Base-by-base conservation (phyloP, 2,797 vertebrate species). In the Rhinella marina region DNA sequence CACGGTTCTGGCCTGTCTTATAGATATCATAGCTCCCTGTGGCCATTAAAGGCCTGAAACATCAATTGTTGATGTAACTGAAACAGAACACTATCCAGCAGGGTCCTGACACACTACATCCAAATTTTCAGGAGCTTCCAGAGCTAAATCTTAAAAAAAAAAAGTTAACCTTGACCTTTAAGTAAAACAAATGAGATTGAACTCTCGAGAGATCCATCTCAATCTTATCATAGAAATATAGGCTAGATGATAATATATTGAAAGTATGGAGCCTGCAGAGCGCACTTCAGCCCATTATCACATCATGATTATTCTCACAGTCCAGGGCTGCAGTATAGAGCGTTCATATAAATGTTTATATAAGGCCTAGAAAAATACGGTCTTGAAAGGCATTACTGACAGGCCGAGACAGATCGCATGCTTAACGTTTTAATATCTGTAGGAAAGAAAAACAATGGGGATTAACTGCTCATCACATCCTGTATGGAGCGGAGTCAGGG, bases 391-490 rank as follows among this genome's bases (percentile, higher is more conserved):
- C 50, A 78, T 78, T 59, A 76, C 81, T 78, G 73, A 66, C 81
- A 82, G 41, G 86, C 56, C 79, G 7, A 59, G 59, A 76, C 66
- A 76, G 79, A 87, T 87, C 27, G 50, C 66, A 87, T 57, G 50
- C n/a, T 82, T 87, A 23, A 76, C 76, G 32, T 19, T 87, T 75
- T 64, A 66, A 82, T 87, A 82, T 59, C 23, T 82, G 59, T 73
- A 62, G 86, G 70, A 87, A 87, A 76, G 79, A 87, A 87, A 87
- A 87, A 82, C 86, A 87, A 76, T 76, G 14, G 41, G 56, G 66
- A 81, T 81, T 87, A 62, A 81, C 75, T 52, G 86, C 32, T 50
- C 86, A 73, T 73, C n/a, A 52, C 9, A 76, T 25, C 41, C 54
- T 52, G 56, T 10, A 61, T 25, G 19, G 32, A 10, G 27, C 11